Conservation (phyloP, 2,888 invertebrate genomes). For the Parochlus steinenii region DNA sequence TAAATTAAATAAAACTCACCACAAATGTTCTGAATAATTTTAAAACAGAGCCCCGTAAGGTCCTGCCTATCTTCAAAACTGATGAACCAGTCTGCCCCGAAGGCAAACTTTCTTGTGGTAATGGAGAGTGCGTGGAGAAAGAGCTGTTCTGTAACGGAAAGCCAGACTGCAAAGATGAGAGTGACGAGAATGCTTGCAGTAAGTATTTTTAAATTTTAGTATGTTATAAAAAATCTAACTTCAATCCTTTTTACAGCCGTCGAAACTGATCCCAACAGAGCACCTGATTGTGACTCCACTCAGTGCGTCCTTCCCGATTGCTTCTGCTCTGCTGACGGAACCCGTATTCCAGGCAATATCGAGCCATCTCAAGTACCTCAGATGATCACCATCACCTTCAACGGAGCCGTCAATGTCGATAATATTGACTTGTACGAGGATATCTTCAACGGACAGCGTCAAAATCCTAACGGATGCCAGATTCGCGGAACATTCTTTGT, state of each 20-base stretch:
- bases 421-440: conserved; percentile 86
- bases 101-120: conserved; percentile 80
- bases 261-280: conserved; percentile 78
- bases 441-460: conserved; percentile 67
- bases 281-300: conserved; percentile 78
- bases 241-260: conserved; percentile 42
- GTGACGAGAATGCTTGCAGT: conserved; percentile 92
- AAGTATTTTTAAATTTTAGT: conserved; percentile 33
- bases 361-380: conserved; percentile 77
- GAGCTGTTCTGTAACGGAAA: conserved; percentile 87
- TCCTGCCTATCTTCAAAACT: conserved; percentile 75
- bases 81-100: conserved; percentile 86
- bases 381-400: conserved; percentile 86
- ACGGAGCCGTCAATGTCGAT: conserved; percentile 83
- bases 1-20: not conserved
- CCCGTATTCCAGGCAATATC: conserved; percentile 69
- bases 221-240: not conserved
- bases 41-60: conserved; percentile 71
- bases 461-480: conserved; percentile 79
- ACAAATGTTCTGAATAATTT: conserved; percentile 6
- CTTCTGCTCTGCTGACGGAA: conserved; percentile 85
- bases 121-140: conserved; percentile 82
- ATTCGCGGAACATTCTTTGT: conserved; percentile 83
- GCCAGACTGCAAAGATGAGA: conserved; percentile 84
- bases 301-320: conserved; percentile 82